Evolutionary conservation across 2,888 invertebrate species (phyloP).

Genomic region (Lydus trimaculatus): DNA sequence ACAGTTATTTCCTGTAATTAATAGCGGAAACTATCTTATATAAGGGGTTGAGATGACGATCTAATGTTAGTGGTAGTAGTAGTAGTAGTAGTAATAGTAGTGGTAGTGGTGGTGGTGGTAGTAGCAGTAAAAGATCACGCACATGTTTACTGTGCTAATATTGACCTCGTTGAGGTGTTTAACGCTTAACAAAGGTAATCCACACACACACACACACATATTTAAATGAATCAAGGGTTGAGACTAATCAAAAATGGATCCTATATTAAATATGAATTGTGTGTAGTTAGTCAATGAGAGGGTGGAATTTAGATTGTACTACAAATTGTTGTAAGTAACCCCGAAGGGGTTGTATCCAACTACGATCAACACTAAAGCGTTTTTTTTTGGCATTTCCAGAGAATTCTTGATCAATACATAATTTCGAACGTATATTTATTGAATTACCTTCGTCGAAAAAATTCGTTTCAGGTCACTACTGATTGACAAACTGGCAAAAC

Average conservation of each 20-base stretch:
- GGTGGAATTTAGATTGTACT: neutral
- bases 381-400: no score
- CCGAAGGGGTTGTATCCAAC: neutral
- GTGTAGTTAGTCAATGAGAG: neutral
- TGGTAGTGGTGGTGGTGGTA: neutral
- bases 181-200: slow-evolving; percentile 27
- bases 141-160: slow-evolving; percentile 33
- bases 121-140: slow-evolving; percentile 6
- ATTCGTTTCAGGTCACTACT: neutral
- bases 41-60: neutral
- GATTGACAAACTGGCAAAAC: neutral
- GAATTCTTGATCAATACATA: no score
- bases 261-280: neutral
- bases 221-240: neutral
- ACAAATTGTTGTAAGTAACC: neutral
- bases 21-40: neutral
- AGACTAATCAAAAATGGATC: neutral
- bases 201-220: neutral
- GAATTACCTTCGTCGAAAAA: no score
- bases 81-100: slow-evolving; percentile 1
- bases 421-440: no score
- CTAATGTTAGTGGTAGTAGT: neutral
- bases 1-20: neutral
- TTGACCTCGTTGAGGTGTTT: slow-evolving; percentile 22
- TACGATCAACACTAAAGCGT: no score